These are phyloP conservation scores for Origma solitaria DNA, from an alignment of 2,113 vertebrate species.

Conservation along the genomic window DNA sequence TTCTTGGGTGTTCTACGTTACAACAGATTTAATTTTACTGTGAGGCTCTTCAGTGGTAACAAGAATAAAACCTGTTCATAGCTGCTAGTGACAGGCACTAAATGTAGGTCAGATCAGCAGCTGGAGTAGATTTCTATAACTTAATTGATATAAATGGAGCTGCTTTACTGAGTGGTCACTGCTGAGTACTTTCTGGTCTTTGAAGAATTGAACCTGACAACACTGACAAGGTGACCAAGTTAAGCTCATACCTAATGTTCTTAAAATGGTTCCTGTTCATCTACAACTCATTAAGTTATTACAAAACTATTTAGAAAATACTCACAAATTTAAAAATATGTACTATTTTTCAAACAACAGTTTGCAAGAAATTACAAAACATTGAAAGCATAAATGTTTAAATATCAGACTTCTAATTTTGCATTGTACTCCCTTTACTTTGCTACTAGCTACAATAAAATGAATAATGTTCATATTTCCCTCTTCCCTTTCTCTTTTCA, in stretches of 20 bases:
- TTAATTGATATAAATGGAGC: neutral
- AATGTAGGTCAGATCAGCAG: neutral
- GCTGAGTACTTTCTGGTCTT: neutral
- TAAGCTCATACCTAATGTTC: neutral
- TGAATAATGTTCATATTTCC: neutral
- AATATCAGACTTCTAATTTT: neutral
- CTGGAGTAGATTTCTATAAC: neutral
- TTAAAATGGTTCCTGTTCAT: neutral
- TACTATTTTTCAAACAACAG: neutral
- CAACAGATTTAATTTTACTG: neutral
- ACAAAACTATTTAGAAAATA: neutral
- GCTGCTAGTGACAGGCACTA: neutral
- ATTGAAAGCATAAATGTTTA: neutral
- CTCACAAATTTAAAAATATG: neutral
- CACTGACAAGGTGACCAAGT: neutral
- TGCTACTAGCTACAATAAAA: neutral
- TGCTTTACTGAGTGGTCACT: neutral
- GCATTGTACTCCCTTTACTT: neutral
- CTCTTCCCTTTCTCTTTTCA: neutral
- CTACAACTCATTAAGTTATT: neutral
- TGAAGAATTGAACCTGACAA: neutral
- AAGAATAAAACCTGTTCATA: neutral
- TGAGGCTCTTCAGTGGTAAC: neutral
- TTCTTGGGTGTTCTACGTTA: neutral
- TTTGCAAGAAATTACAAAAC: neutral